Base-by-base conservation (phyloP, 2,797 vertebrate genomes). In the Chrosomus eos region DNA sequence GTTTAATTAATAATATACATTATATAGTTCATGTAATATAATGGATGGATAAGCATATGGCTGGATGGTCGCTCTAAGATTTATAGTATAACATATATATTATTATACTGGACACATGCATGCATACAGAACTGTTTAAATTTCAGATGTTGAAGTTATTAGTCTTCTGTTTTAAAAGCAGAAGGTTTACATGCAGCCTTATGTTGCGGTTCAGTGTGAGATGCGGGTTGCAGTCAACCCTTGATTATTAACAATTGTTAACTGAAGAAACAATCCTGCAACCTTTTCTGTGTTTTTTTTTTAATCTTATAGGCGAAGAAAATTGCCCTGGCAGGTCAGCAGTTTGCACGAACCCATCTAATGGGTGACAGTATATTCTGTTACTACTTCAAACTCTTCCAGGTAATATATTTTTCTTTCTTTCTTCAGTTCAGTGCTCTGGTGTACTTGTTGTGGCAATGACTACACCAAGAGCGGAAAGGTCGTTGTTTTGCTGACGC, bases 351-450 rank as follows among this genome's bases (percentile, higher is more conserved):
- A 85, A 95, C 92, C 86, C 93, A 96, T 80, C 97, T 99, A 43
- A 98, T 97, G 97, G 97, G 96, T 11, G 96, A 99, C 90, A 92
- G 92, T 60, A 94, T 99, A 92, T 97, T 98, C 91, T 99, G 98
- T 90, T 99, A 99, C 88, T 98, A 99, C 93, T 96, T 96, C 93
- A 97, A 96, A 91, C 98, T 99, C 86, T 97, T 98, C 90, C 94
- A 98, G 97, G 98, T 99, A 94, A 94, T 3, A 62, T 77, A n/a
- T 40, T 26, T 21, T 31, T n/a, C 26, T n/a, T 45, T 23, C 4
- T 26, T 60, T 66, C 45, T 68, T 62, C 3, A 45, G 4, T 78
- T 58, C 8, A 71, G 11, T 53, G 38, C 48, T 43, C 16, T 28
- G n/a, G 36, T 67, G 7, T 68, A 16, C 19, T 7, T 60, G n/a